A percentile compares a stretch with the other conserved stretches of the same genome.
Conservation (phyloP, 1,140 invertebrate species). For the Daktulosphaira vitifoliae region DNA sequence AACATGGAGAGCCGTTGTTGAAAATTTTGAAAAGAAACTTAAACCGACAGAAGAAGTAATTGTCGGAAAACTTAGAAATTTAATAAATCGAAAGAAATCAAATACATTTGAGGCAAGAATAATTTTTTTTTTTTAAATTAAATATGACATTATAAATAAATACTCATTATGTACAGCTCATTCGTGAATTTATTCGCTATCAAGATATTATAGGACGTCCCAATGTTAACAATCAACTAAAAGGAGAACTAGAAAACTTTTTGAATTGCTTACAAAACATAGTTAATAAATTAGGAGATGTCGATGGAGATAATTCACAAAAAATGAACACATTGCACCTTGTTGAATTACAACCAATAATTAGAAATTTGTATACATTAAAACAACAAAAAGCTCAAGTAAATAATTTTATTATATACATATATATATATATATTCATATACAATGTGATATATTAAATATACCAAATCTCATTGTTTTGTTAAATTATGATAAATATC, state of each 20-base stretch:
- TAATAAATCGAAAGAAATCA: constrained; percentile 8
- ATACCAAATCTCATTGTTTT: not conserved
- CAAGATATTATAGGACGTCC: constrained; percentile 19
- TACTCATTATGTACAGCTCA: not conserved
- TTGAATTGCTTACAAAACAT: constrained; percentile 5
- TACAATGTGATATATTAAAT: not conserved
- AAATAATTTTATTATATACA: no score
- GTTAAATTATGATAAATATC: not conserved
- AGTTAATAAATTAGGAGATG: not conserved
- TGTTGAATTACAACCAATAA: constrained; percentile 7
- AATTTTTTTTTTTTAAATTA: not conserved
- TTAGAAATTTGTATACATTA: constrained; percentile 7
- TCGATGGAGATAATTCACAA: not conserved
- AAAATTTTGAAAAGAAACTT: constrained; percentile 28
- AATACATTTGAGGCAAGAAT: constrained; percentile 9
- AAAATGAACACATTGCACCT: constrained; percentile 3
- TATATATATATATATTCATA: not conserved
- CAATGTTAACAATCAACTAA: constrained; percentile 1
- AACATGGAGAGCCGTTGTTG: constrained; percentile 11
- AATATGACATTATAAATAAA: not conserved
- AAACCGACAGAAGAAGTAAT: constrained; percentile 31
- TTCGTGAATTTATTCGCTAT: constrained; percentile 44
- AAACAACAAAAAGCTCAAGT: constrained; percentile 20
- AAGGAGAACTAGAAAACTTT: constrained; percentile 26
- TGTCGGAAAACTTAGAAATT: constrained; percentile 24